Evolutionary conservation across 2,888 invertebrate species (phyloP).

Genomic region (Andrena camellia): DNA sequence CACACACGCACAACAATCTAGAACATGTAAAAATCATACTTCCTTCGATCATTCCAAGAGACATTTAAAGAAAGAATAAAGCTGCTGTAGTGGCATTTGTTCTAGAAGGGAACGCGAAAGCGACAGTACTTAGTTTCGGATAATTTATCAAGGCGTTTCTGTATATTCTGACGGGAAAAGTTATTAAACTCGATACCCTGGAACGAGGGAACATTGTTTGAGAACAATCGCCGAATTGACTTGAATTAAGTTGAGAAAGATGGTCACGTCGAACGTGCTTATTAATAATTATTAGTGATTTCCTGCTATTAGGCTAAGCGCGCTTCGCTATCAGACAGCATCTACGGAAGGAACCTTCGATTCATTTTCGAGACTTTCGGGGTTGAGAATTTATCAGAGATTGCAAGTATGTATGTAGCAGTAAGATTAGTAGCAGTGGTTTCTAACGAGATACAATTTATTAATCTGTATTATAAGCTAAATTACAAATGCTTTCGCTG

Average conservation of each 20-base stretch:
- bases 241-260: conserved; percentile 48
- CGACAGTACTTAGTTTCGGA: background rate
- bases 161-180: background rate
- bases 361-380: background rate
- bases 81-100: background rate
- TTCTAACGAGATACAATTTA: conserved; percentile 21
- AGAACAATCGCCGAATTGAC: conserved; percentile 37
- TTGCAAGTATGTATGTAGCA: conserved; percentile 1
- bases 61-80: background rate
- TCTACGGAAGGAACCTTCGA: conserved; percentile 23
- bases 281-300: conserved; percentile 75
- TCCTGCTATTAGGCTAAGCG: conserved; percentile 67
- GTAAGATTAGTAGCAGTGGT: conserved; percentile 38
- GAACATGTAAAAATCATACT: background rate
- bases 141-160: background rate
- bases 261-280: conserved; percentile 46
- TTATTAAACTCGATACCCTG: conserved; percentile 20
- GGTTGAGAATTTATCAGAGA: background rate
- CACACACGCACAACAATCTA: too few species aligned
- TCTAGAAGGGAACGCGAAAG: too few species aligned
- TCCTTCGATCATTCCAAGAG: background rate
- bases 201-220: conserved; percentile 19
- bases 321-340: conserved; percentile 24
- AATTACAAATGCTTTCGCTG: conserved; percentile 23
- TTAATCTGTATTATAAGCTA: conserved; percentile 24